Percentiles rank a stretch among this genome's conserved stretches.
phyloP scores from a whole-genome alignment of 2,797 vertebrate species.

The Hirundo rustica region DNA sequence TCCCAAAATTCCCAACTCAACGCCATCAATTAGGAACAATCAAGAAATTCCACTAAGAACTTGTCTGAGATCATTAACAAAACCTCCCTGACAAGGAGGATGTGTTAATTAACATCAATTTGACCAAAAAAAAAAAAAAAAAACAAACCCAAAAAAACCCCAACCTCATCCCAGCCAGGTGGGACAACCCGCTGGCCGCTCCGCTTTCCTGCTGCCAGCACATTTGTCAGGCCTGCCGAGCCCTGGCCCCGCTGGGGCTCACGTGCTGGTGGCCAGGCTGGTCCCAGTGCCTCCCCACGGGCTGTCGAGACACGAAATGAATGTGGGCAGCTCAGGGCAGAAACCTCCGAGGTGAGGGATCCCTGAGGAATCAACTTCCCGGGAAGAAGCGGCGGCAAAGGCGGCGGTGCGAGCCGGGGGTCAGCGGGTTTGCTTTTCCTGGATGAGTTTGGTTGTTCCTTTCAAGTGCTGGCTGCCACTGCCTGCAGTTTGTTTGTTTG shows the following conservation, averaged over 20 bases:
- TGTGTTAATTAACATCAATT: slow-evolving; percentile 64
- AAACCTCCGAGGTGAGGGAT: neutral
- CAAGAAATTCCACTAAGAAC: slow-evolving; percentile 54
- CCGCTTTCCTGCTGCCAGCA: neutral
- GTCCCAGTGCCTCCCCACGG: neutral
- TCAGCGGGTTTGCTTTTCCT: neutral
- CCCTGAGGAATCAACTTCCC: accelerated
- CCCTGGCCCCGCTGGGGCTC: neutral
- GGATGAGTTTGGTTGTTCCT: neutral
- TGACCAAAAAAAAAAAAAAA: neutral
- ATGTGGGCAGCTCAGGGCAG: neutral
- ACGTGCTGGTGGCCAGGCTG: neutral
- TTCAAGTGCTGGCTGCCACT: neutral
- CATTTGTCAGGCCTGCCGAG: neutral
- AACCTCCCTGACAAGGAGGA: slow-evolving; percentile 35
- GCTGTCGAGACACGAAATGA: accelerated
- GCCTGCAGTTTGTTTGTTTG: slow-evolving; percentile 1
- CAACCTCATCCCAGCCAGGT: neutral
- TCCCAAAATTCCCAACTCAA: neutral
- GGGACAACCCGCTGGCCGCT: neutral
- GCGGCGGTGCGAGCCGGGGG: accelerated
- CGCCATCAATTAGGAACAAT: no score
- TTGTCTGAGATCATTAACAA: slow-evolving; percentile 36
- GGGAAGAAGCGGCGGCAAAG: neutral
- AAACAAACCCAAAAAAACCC: no score